Percentiles rank a stretch among this genome's conserved stretches.
phyloP scores from a whole-genome alignment of 2,888 invertebrate species.

The Napeogenes sylphis region DNA sequence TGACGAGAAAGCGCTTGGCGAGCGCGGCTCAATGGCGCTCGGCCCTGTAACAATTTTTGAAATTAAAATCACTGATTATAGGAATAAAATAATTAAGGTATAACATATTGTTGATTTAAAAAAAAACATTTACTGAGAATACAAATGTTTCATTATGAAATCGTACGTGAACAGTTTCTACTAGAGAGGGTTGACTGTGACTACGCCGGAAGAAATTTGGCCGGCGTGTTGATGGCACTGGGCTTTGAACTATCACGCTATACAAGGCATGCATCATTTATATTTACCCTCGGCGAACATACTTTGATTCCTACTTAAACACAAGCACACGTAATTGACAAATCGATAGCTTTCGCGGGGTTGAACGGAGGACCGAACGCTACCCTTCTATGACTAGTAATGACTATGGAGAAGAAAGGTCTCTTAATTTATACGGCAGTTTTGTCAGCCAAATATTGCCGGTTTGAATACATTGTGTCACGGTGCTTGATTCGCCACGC shows the following conservation, averaged over 20 bases:
- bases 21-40: constrained; percentile 76
- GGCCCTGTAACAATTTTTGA: constrained; percentile 68
- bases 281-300: constrained; percentile 77
- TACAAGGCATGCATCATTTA: constrained; percentile 76
- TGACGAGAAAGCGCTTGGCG: constrained; percentile 76
- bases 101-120: constrained; percentile 19
- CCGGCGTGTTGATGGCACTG: constrained; percentile 55
- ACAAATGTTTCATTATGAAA: neutral
- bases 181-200: constrained; percentile 40
- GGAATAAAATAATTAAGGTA: neutral
- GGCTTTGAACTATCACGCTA: constrained; percentile 80
- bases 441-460: constrained; percentile 68
- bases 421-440: constrained; percentile 70
- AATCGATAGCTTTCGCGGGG: constrained; percentile 59
- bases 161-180: constrained; percentile 22
- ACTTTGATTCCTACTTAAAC: constrained; percentile 73
- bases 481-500: constrained; percentile 76
- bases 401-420: constrained; percentile 60
- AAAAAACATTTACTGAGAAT: neutral
- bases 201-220: constrained; percentile 51
- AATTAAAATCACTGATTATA: constrained; percentile 28
- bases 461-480: constrained; percentile 76
- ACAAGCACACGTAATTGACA: constrained; percentile 59
- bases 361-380: constrained; percentile 47
- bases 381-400: constrained; percentile 53